These are phyloP conservation scores for Blastobasis adustella DNA, from an alignment of 2,888 invertebrate genomes.

Conservation along the genomic window DNA sequence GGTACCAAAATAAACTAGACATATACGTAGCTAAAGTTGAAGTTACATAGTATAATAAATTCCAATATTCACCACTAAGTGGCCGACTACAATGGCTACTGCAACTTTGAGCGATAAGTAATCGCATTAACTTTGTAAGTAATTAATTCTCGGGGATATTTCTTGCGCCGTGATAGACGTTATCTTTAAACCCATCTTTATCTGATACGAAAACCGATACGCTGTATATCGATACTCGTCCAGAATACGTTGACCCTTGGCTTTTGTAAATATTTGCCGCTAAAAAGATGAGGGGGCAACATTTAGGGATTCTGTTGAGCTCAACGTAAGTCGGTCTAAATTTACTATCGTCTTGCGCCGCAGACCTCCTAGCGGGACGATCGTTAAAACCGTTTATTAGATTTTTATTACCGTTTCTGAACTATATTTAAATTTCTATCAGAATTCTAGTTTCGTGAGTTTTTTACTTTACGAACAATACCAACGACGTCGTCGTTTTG, in stretches of 20 bases:
- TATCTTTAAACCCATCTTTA: conserved; percentile 49
- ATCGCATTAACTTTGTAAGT: conserved; percentile 58
- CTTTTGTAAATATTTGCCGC: conserved; percentile 11
- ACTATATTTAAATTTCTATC: conserved; percentile 47
- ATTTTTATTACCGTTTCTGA: conserved; percentile 55
- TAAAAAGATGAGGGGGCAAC: conserved; percentile 14
- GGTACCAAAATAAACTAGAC: no score
- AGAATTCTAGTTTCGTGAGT: conserved; percentile 37
- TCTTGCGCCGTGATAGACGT: conserved; percentile 54
- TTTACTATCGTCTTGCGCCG: conserved; percentile 39
- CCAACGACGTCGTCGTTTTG: no score
- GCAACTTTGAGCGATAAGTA: conserved; percentile 49
- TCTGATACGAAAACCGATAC: conserved; percentile 41
- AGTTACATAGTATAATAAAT: no score
- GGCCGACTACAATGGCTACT: conserved; percentile 36
- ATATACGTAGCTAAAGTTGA: no score
- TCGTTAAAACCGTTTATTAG: conserved; percentile 57
- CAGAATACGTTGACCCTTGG: conserved; percentile 28
- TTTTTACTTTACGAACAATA: background rate
- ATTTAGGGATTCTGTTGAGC: conserved; percentile 20
- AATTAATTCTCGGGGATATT: conserved; percentile 59
- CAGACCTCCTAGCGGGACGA: conserved; percentile 54
- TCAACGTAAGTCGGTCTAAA: conserved; percentile 27
- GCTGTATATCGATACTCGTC: conserved; percentile 22
- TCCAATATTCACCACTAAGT: background rate